phyloP scores from a whole-genome alignment of 2,888 invertebrate species.

The Caenorhabditis becei region DNA sequence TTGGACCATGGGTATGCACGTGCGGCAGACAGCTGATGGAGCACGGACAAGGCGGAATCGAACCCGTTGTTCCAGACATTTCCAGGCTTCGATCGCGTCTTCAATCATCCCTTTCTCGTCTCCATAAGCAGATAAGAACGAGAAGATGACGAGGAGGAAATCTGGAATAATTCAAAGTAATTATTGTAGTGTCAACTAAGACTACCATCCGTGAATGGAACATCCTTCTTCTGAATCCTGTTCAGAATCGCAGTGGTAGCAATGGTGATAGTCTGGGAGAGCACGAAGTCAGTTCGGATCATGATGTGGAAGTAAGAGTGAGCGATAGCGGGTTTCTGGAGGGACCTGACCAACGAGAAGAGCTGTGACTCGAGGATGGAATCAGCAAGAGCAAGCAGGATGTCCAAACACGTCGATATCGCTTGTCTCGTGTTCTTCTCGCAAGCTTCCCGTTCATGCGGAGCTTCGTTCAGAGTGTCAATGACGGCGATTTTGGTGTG shows the following conservation, averaged over 20 bases:
- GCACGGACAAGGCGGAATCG: constrained; percentile 75
- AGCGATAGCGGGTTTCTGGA: constrained; percentile 67
- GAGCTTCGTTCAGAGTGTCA: constrained; percentile 73
- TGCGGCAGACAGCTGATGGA: constrained; percentile 72
- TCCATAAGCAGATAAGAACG: constrained; percentile 79
- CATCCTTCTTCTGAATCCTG: constrained; percentile 62
- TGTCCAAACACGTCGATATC: constrained; percentile 71
- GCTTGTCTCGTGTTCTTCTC: constrained; percentile 70
- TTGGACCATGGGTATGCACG: constrained; percentile 76
- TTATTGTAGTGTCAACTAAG: background rate
- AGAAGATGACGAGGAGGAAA: constrained; percentile 75
- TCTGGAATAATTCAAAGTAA: constrained; percentile 23
- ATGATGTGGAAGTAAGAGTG: constrained; percentile 76
- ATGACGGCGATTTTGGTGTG: constrained; percentile 79
- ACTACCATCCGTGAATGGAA: constrained; percentile 32
- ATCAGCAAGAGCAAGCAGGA: constrained; percentile 71
- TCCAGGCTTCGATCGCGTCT: constrained; percentile 74
- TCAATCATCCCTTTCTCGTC: constrained; percentile 81
- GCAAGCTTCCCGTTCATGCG: constrained; percentile 62
- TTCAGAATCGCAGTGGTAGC: constrained; percentile 77
- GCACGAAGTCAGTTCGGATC: constrained; percentile 76
- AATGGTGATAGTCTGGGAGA: constrained; percentile 77
- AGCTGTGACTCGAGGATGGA: constrained; percentile 76
- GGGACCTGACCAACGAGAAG: constrained; percentile 65
- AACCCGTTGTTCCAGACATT: constrained; percentile 66